Evolutionary conservation across 2,888 invertebrate genomes (phyloP).

Genomic region (Harmothoe impar): DNA sequence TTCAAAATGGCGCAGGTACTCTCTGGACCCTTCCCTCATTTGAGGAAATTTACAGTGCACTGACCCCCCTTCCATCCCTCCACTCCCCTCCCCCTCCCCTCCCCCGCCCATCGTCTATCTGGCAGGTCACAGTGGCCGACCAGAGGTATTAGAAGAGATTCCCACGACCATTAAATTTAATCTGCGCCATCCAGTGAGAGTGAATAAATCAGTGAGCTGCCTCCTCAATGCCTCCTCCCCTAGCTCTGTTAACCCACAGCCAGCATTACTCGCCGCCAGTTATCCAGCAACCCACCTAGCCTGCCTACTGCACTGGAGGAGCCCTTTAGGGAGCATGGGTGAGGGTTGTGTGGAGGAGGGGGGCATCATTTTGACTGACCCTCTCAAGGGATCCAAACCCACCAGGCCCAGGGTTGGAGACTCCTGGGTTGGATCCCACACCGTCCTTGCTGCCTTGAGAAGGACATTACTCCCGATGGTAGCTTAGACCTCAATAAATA

Average conservation of each 20-base stretch:
- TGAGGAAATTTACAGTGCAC: background rate
- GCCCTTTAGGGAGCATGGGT: background rate
- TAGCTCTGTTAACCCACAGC: background rate
- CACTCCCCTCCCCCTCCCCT: background rate
- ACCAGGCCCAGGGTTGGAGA: no score
- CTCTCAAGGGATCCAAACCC: no score
- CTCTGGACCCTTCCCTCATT: background rate
- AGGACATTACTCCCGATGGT: no score
- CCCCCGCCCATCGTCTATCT: constrained; percentile 1
- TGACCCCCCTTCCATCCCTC: background rate
- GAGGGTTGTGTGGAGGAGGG: background rate
- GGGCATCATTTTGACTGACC: background rate
- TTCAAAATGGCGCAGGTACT: no score
- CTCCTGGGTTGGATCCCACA: no score
- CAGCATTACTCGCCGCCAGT: constrained; percentile 49
- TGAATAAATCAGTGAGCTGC: constrained; percentile 64
- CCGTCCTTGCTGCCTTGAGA: no score
- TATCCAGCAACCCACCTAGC: constrained; percentile 55
- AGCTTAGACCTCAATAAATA: no score
- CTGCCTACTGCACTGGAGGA: background rate
- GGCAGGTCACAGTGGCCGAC: constrained; percentile 31
- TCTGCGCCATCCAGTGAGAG: constrained; percentile 64
- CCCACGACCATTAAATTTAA: constrained; percentile 64
- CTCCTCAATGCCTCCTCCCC: background rate
- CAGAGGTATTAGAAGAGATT: constrained; percentile 26